Evolutionary conservation across 1,140 invertebrate genomes (phyloP).

Genomic region (Drosophila rhopaloa): DNA sequence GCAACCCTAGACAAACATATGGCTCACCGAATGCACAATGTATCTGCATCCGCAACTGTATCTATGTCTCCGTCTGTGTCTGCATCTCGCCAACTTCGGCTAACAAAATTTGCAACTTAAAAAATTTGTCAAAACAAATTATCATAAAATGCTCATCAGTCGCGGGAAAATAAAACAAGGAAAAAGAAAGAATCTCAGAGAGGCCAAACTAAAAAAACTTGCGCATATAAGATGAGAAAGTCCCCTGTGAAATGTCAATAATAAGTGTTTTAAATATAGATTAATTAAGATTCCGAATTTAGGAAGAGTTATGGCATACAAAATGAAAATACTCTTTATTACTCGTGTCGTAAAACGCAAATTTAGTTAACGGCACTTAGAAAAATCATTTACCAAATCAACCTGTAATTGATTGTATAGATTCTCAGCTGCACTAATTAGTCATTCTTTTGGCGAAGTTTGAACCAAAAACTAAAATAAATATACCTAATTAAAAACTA

Average conservation of each 20-base stretch:
- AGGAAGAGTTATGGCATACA: no score
- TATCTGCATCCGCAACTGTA: slow-evolving; percentile 25
- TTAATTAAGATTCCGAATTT: no score
- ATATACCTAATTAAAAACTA: no score
- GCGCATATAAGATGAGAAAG: neutral
- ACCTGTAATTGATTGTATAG: no score
- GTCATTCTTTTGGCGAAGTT: no score
- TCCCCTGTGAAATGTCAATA: neutral
- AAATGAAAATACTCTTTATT: no score
- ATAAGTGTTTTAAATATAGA: neutral
- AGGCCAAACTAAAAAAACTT: slow-evolving; percentile 6
- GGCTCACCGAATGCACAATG: slow-evolving; percentile 55
- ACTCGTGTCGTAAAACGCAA: no score
- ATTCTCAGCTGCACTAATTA: no score
- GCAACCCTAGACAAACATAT: slow-evolving; percentile 68
- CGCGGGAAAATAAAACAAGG: slow-evolving; percentile 6
- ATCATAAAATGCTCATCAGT: slow-evolving; percentile 73
- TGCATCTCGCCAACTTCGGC: slow-evolving; percentile 9
- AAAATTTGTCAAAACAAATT: slow-evolving; percentile 81
- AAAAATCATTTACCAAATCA: neutral
- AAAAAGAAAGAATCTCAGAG: slow-evolving; percentile 3
- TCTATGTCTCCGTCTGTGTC: slow-evolving; percentile 10
- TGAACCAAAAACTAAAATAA: no score
- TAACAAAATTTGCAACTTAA: slow-evolving; percentile 57
- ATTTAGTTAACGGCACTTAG: neutral